phyloP scores from a whole-genome alignment of 2,888 invertebrate species.

The Unio delphinus region DNA sequence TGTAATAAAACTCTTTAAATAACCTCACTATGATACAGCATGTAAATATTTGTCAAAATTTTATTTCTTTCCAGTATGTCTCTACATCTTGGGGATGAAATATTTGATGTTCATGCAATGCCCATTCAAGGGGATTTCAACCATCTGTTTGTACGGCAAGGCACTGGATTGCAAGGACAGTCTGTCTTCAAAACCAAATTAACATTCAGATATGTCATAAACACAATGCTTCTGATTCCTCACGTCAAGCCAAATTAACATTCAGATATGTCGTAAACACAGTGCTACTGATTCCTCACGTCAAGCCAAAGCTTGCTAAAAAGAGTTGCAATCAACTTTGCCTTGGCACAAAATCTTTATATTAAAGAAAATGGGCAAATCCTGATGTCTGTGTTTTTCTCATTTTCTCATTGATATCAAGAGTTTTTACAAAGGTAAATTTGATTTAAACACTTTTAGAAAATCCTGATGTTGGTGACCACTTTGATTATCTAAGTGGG shows the following conservation, averaged over 20 bases:
- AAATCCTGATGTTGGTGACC: too few species aligned
- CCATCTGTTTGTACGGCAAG: constrained; percentile 97
- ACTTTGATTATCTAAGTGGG: too few species aligned
- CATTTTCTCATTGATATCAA: too few species aligned
- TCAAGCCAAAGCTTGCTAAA: too few species aligned
- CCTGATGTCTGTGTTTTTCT: too few species aligned
- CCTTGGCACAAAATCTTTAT: too few species aligned
- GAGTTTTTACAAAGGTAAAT: too few species aligned
- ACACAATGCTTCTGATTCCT: too few species aligned
- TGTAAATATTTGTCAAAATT: neutral
- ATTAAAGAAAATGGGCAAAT: too few species aligned
- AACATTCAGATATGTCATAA: too few species aligned
- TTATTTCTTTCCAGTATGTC: constrained; percentile 82
- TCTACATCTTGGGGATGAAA: constrained; percentile 95
- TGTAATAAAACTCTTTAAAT: neutral
- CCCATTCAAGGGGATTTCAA: constrained; percentile 92
- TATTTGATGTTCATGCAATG: constrained; percentile 97
- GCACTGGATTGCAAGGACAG: constrained; percentile 97
- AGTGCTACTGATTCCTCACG: neutral
- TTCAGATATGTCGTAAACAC: constrained; percentile 76
- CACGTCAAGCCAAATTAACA: constrained; percentile 92
- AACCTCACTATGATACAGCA: neutral
- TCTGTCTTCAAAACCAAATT: constrained; percentile 97
- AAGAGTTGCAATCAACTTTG: too few species aligned
- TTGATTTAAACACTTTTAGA: too few species aligned